A percentile compares a stretch with the other conserved stretches of the same genome.
Conservation (phyloP, 2,888 invertebrate genomes). For the Arctia plantaginis region DNA sequence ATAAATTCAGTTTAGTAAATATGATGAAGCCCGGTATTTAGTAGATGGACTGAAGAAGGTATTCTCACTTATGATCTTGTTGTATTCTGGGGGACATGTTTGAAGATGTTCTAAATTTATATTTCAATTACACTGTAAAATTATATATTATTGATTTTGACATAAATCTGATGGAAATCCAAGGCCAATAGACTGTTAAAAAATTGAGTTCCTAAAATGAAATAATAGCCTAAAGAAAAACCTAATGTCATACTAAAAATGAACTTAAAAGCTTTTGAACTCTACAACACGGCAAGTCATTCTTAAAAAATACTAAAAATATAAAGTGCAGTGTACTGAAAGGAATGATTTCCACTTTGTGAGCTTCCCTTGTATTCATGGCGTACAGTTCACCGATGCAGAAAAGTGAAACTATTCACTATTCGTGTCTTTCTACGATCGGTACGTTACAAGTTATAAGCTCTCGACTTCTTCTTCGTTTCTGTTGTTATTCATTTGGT, state of each 20-base stretch:
- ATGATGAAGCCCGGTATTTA: no score
- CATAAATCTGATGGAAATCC: neutral
- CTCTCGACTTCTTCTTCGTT: conserved; percentile 10
- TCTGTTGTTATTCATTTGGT: neutral
- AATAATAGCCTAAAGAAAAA: neutral
- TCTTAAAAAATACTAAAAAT: conserved; percentile 18
- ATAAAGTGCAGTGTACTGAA: conserved; percentile 59
- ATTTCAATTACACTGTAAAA: neutral
- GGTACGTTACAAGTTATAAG: conserved; percentile 48
- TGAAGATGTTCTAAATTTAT: neutral
- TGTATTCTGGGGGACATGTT: neutral
- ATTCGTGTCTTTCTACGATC: conserved; percentile 59
- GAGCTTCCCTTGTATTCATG: conserved; percentile 78
- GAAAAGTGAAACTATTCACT: conserved; percentile 83
- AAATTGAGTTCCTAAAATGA: neutral
- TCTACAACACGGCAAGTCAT: neutral
- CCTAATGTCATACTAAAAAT: neutral
- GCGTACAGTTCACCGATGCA: conserved; percentile 76
- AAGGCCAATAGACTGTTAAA: neutral
- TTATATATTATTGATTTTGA: neutral
- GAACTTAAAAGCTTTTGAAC: neutral
- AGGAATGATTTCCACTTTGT: conserved; percentile 75
- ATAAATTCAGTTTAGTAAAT: no score
- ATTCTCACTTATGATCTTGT: no score
- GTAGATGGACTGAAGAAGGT: no score